phyloP scores from a whole-genome alignment of 1,140 invertebrate genomes.

The Arctopsyche grandis region DNA sequence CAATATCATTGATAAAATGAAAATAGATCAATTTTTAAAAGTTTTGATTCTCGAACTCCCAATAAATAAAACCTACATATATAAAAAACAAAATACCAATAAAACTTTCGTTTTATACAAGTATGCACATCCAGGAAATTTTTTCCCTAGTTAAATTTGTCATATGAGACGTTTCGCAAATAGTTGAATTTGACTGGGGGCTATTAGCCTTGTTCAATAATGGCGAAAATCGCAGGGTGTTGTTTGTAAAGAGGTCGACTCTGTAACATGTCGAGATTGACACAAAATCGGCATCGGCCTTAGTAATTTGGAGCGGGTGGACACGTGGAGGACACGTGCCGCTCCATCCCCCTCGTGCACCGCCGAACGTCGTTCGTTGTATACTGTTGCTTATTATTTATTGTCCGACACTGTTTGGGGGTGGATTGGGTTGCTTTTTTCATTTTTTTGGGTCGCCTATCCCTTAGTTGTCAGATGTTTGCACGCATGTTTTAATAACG shows the following conservation, averaged over 20 bases:
- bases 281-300: slow-evolving; percentile 18
- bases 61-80: no score
- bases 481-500: slow-evolving; percentile 38
- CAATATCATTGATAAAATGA: no score
- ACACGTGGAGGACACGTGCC: slow-evolving; percentile 38
- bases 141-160: neutral
- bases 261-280: slow-evolving; percentile 28
- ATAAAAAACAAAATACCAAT: no score
- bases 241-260: slow-evolving; percentile 35
- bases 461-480: slow-evolving; percentile 24
- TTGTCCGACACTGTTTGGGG: slow-evolving; percentile 26
- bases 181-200: neutral
- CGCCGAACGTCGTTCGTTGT: slow-evolving; percentile 9
- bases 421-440: slow-evolving; percentile 19
- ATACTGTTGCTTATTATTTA: slow-evolving; percentile 46
- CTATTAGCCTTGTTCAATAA: neutral
- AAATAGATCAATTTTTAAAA: no score
- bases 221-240: neutral
- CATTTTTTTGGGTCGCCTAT: neutral
- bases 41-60: no score
- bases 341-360: no score
- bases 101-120: no score
- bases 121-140: no score
- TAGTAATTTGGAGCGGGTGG: slow-evolving; percentile 33
- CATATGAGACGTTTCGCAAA: neutral